Evolutionary conservation across 2,113 vertebrate genomes (phyloP).

Genomic region (Cochlearius cochlearius): DNA sequence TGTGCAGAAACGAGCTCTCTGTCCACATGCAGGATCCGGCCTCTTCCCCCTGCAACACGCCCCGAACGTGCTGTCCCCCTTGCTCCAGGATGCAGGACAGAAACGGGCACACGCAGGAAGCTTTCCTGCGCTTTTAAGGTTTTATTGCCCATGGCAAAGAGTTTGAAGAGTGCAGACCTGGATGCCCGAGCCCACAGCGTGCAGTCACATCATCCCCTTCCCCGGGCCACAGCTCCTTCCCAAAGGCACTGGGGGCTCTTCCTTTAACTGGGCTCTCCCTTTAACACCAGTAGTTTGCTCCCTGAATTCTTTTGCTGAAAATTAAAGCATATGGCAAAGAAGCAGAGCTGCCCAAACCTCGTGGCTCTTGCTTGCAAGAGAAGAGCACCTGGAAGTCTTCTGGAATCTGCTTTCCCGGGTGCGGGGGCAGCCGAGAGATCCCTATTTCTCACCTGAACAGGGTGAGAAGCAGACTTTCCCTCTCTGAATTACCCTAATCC

Average conservation of each 20-base stretch:
- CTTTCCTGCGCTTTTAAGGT: not conserved
- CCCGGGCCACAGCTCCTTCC: not conserved
- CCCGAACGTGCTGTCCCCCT: rapidly evolving
- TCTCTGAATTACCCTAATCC: not conserved
- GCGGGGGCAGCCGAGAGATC: not conserved
- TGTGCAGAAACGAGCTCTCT: not conserved
- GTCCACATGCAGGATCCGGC: not conserved
- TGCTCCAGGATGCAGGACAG: not conserved
- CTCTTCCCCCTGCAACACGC: not conserved
- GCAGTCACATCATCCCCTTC: not conserved
- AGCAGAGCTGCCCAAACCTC: not conserved
- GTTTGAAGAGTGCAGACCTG: not conserved
- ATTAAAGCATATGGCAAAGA: not conserved
- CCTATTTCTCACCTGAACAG: not conserved
- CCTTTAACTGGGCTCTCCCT: not conserved
- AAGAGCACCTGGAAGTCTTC: not conserved
- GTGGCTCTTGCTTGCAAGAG: not conserved
- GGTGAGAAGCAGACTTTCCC: not conserved
- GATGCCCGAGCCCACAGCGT: not conserved
- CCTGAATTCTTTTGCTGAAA: not conserved
- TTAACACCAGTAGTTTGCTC: not conserved
- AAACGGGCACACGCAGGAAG: rapidly evolving
- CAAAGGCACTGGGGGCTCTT: not conserved
- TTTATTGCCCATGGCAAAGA: not conserved
- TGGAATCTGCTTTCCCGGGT: not conserved